Conservation (phyloP, 2,888 invertebrate genomes). For the Andrena camellia region DNA sequence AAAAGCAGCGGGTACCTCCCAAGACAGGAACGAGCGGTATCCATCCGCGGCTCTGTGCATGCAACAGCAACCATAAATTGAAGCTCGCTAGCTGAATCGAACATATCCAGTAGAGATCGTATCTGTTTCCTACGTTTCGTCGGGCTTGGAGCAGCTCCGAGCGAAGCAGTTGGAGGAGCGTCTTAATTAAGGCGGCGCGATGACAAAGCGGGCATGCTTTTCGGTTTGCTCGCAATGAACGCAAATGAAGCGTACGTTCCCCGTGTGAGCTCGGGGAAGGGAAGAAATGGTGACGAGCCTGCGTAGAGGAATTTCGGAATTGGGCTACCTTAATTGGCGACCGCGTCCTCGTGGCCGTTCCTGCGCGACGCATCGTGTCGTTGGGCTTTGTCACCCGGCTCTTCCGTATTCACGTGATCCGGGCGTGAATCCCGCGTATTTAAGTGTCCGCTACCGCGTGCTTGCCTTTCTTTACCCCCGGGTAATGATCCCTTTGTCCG, state of each 20-base stretch:
- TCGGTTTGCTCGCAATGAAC: neutral
- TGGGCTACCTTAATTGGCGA: slow-evolving; percentile 72
- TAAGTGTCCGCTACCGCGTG: slow-evolving; percentile 79
- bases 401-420: slow-evolving; percentile 79
- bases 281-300: neutral
- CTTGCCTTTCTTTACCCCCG: slow-evolving; percentile 75
- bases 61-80: slow-evolving; percentile 32
- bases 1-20: slow-evolving; percentile 6
- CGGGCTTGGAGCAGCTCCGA: neutral
- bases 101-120: slow-evolving; percentile 15
- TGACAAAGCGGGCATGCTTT: slow-evolving; percentile 32
- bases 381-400: slow-evolving; percentile 52
- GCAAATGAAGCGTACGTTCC: neutral
- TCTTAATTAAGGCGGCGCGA: slow-evolving; percentile 53
- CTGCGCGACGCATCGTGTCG: slow-evolving; percentile 23
- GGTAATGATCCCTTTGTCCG: slow-evolving; percentile 84
- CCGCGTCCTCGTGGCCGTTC: slow-evolving; percentile 34
- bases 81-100: slow-evolving; percentile 9
- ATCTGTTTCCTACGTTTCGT: slow-evolving; percentile 14
- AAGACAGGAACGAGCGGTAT: slow-evolving; percentile 40
- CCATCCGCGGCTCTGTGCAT: slow-evolving; percentile 10
- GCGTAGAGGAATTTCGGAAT: slow-evolving; percentile 62
- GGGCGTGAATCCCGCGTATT: slow-evolving; percentile 82
- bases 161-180: slow-evolving; percentile 16
- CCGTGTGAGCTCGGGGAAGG: neutral